Percentiles rank a stretch among this genome's conserved stretches.
Evolutionary conservation across 2,888 invertebrate genomes (phyloP).

Genomic region (Pandemis corylana): DNA sequence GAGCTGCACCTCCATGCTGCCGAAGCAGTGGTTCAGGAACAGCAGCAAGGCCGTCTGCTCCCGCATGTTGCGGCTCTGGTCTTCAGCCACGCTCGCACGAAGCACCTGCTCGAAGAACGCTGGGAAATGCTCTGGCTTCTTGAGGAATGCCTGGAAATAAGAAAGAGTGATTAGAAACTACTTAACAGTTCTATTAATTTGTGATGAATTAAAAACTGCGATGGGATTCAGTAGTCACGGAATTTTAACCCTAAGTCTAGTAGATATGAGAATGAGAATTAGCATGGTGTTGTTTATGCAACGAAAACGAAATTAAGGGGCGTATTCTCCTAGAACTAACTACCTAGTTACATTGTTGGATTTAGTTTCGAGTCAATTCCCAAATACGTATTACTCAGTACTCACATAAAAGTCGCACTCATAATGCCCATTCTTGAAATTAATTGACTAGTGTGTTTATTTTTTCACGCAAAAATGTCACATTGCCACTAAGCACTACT

Average conservation of each 20-base stretch:
- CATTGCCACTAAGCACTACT: no score
- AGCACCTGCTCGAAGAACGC: slow-evolving; percentile 93
- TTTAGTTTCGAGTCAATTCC: no score
- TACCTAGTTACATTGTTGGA: no score
- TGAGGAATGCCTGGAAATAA: slow-evolving; percentile 88
- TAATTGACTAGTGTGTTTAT: no score
- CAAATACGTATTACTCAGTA: no score
- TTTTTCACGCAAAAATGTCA: no score
- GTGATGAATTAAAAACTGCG: neutral
- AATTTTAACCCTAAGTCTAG: neutral
- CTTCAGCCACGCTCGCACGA: slow-evolving; percentile 88
- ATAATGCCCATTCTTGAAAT: no score
- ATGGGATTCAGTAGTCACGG: neutral
- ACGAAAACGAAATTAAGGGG: no score
- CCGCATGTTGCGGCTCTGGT: slow-evolving; percentile 73
- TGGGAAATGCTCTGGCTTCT: slow-evolving; percentile 90
- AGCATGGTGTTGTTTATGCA: no score
- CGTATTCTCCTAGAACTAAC: no score
- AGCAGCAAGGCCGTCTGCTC: slow-evolving; percentile 96
- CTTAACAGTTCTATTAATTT: neutral
- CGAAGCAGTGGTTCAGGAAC: slow-evolving; percentile 98
- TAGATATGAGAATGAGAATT: no score
- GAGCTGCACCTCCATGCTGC: slow-evolving; percentile 97
- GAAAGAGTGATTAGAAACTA: neutral
- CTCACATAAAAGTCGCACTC: no score